These are phyloP conservation scores for Callimorpha dominula DNA, from an alignment of 2,888 invertebrate species.

Conservation along the genomic window DNA sequence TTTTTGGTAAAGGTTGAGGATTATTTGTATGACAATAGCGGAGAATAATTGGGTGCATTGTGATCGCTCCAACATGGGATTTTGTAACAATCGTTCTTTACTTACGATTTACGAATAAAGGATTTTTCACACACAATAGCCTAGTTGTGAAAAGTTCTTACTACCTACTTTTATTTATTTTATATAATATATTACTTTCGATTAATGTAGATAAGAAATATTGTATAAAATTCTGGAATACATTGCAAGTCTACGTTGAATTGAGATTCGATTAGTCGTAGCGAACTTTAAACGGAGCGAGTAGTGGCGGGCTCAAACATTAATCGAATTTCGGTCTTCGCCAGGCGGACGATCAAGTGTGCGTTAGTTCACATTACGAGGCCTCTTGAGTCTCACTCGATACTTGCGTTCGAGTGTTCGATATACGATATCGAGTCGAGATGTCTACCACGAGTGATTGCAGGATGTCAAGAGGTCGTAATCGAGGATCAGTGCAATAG, in stretches of 20 bases:
- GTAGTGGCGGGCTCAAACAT: slow-evolving; percentile 73
- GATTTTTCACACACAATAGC: slow-evolving; percentile 15
- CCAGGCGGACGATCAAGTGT: slow-evolving; percentile 74
- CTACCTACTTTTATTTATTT: not conserved
- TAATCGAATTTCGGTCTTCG: slow-evolving; percentile 83
- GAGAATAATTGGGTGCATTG: slow-evolving; percentile 46
- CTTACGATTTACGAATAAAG: slow-evolving; percentile 11
- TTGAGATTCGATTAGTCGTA: slow-evolving; percentile 73
- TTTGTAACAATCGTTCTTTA: slow-evolving; percentile 25
- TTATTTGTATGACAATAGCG: slow-evolving; percentile 45
- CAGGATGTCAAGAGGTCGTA: slow-evolving; percentile 69
- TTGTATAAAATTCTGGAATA: slow-evolving; percentile 39
- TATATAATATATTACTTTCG: slow-evolving; percentile 13
- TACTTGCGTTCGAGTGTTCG: slow-evolving; percentile 74
- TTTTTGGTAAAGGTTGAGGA: slow-evolving; percentile 55
- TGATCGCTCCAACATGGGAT: slow-evolving; percentile 28
- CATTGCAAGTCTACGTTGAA: slow-evolving; percentile 55
- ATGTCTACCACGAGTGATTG: slow-evolving; percentile 76
- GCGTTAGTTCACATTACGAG: slow-evolving; percentile 79
- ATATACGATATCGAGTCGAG: slow-evolving; percentile 76
- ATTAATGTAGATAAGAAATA: slow-evolving; percentile 31
- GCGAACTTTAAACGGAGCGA: slow-evolving; percentile 70
- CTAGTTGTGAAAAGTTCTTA: not conserved
- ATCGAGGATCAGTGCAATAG: slow-evolving; percentile 59
- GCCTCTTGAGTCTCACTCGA: slow-evolving; percentile 73